These are phyloP conservation scores for Diarsia mendica DNA, from an alignment of 2,888 invertebrate genomes.

Conservation along the genomic window DNA sequence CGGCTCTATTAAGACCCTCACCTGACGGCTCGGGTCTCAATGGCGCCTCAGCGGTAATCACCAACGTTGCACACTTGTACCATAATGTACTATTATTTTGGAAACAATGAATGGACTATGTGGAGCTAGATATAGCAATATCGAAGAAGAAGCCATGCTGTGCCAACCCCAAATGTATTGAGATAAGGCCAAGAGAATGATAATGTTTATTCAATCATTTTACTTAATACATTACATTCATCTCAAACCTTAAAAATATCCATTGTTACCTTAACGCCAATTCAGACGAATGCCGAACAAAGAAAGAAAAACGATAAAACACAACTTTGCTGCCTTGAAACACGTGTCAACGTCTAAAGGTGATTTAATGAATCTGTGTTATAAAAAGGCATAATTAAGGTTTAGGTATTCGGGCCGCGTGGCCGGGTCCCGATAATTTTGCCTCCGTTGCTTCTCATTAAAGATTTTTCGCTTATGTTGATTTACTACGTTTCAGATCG, in stretches of 20 bases:
- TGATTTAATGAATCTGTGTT: constrained; percentile 74
- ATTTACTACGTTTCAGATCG: constrained; percentile 69
- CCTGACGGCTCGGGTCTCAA: too few species aligned
- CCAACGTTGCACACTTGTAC: too few species aligned
- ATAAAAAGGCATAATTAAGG: constrained; percentile 77
- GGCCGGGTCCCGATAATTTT: constrained; percentile 69
- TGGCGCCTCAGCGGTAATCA: too few species aligned
- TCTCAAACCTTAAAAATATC: constrained; percentile 25
- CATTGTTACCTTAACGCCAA: constrained; percentile 40
- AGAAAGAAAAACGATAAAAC: constrained; percentile 45
- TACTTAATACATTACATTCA: constrained; percentile 16
- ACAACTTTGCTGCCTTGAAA: constrained; percentile 52
- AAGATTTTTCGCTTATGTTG: constrained; percentile 72
- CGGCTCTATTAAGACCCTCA: too few species aligned
- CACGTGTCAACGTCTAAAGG: constrained; percentile 74
- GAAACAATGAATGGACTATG: too few species aligned
- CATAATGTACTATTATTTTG: too few species aligned
- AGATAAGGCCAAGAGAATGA: too few species aligned
- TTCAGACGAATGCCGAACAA: constrained; percentile 35
- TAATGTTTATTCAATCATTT: not conserved
- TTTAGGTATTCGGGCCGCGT: constrained; percentile 69
- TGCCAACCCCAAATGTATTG: too few species aligned
- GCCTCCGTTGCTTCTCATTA: constrained; percentile 77
- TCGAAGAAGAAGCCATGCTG: too few species aligned
- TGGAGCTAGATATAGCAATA: too few species aligned